Conservation (phyloP, 2,113 vertebrate species). For the Oreotragus oreotragus region DNA sequence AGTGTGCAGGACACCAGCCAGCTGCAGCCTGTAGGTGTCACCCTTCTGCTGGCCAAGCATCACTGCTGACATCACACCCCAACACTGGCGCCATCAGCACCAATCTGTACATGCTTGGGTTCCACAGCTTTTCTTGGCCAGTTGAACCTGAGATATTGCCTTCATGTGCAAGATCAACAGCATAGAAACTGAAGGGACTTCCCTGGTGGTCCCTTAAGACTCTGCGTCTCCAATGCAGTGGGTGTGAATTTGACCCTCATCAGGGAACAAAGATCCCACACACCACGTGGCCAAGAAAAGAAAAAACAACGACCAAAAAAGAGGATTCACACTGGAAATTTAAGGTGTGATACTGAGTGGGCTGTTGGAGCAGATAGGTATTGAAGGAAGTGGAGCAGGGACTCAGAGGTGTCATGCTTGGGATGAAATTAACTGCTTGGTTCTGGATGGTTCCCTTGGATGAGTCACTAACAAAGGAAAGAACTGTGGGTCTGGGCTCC, state of each 20-base stretch:
- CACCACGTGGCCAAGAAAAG: background rate
- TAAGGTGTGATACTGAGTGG: background rate
- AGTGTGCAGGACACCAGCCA: background rate
- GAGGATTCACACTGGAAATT: background rate
- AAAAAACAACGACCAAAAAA: background rate
- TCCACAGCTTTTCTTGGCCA: background rate
- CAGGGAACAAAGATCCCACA: background rate
- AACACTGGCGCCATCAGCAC: fast-evolving
- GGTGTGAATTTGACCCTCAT: background rate
- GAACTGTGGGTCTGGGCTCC: background rate
- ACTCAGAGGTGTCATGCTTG: background rate
- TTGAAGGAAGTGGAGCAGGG: background rate
- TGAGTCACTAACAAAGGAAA: background rate
- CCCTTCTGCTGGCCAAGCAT: background rate
- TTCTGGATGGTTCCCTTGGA: background rate
- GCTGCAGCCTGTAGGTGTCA: background rate
- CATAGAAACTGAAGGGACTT: background rate
- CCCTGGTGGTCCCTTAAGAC: background rate
- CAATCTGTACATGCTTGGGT: background rate
- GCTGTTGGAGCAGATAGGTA: background rate
- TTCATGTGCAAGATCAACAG: background rate
- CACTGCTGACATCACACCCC: background rate
- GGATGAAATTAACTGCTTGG: background rate
- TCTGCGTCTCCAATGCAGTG: background rate
- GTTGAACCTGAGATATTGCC: background rate